Evolutionary conservation across 2,113 vertebrate species (phyloP).

Genomic region (Sapajus apella): DNA sequence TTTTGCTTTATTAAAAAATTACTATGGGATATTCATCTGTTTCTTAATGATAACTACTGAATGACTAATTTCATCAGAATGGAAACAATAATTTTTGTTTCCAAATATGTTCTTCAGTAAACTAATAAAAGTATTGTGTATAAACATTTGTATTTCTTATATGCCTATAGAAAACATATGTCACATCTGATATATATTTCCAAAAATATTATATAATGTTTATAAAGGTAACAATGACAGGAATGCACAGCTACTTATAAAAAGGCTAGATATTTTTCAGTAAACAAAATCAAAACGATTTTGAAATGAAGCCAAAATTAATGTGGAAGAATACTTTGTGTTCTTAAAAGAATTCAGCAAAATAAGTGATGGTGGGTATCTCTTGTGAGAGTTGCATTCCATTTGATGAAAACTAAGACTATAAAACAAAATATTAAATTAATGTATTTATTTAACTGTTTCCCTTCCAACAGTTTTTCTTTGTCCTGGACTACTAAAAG

Average conservation of each 20-base stretch:
- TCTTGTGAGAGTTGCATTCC: conserved; percentile 49
- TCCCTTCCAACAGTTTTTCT: conserved; percentile 94
- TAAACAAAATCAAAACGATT: conserved; percentile 41
- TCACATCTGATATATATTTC: conserved; percentile 38
- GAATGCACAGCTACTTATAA: conserved; percentile 72
- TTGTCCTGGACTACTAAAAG: conserved; percentile 96
- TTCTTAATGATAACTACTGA: conserved; percentile 74
- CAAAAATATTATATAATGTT: conserved; percentile 64
- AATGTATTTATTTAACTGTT: conserved; percentile 80
- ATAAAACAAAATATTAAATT: background rate
- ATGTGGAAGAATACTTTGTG: conserved; percentile 51
- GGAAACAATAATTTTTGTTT: conserved; percentile 69
- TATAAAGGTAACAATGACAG: conserved; percentile 67
- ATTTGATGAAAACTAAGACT: conserved; percentile 57
- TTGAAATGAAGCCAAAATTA: conserved; percentile 4
- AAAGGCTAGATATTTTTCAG: conserved; percentile 55
- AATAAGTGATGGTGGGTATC: conserved; percentile 67
- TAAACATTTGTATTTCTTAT: conserved; percentile 11
- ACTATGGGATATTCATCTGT: conserved; percentile 70
- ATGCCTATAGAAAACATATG: conserved; percentile 57
- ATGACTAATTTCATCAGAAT: conserved; percentile 65
- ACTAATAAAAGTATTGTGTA: conserved; percentile 56
- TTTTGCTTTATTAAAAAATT: conserved; percentile 74
- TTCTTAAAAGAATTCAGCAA: conserved; percentile 27
- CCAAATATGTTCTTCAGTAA: conserved; percentile 68